A percentile compares a stretch with the other conserved stretches of the same genome.
Conservation (phyloP, 1,140 invertebrate species). For the Atta texana region DNA sequence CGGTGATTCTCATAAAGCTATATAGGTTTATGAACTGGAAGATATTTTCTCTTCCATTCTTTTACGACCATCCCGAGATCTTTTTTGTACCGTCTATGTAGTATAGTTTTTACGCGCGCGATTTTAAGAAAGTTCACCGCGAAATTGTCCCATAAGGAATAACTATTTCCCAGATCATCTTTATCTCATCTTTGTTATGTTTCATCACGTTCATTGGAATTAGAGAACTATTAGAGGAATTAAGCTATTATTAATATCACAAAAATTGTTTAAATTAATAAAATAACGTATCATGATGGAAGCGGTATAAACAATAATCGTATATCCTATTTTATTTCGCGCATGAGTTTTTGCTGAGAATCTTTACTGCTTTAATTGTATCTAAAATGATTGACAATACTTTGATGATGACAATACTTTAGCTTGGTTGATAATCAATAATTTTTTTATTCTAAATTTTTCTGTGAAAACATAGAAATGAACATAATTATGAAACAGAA, state of each 20-base stretch:
- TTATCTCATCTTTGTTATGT: not conserved
- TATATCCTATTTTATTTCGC: not conserved
- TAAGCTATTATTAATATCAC: not conserved
- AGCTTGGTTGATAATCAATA: not conserved
- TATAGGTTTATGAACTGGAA: conserved; percentile 50
- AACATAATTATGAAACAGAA: not conserved
- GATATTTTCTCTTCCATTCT: conserved; percentile 34
- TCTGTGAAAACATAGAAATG: not conserved
- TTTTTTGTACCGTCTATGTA: conserved; percentile 5
- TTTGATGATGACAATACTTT: not conserved
- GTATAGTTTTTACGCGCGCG: conserved; percentile 1
- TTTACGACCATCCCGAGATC: conserved; percentile 34
- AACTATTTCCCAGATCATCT: not conserved
- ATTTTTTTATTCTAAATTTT: not conserved
- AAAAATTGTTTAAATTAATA: conserved; percentile 15
- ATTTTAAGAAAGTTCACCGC: not conserved
- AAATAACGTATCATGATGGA: not conserved
- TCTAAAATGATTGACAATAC: not conserved
- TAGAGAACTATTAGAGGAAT: too few species aligned
- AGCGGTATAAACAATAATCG: not conserved
- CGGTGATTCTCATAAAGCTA: conserved; percentile 19
- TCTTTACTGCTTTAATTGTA: conserved; percentile 19
- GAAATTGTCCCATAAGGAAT: not conserved
- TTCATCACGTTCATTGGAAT: not conserved
- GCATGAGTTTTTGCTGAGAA: not conserved